phyloP scores from a whole-genome alignment of 2,888 invertebrate genomes.

The Caenorhabditis afra region DNA sequence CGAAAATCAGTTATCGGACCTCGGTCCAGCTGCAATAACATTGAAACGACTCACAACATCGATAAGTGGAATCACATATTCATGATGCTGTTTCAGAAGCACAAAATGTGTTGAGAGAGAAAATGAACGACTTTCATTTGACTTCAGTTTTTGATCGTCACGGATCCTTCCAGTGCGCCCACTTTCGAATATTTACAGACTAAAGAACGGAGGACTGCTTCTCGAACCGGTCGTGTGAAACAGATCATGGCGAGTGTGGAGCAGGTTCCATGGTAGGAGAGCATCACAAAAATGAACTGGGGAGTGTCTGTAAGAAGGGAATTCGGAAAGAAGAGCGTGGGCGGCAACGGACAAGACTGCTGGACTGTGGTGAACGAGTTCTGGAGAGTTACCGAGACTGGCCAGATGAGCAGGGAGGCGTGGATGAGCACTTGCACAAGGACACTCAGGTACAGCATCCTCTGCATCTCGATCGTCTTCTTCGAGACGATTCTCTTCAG shows the following conservation, averaged over 20 bases:
- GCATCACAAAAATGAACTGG: conserved; percentile 15
- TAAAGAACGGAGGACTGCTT: background rate
- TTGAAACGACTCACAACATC: too few relatives aligned
- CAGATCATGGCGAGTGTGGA: conserved; percentile 29
- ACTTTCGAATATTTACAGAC: background rate
- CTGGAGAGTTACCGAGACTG: conserved; percentile 26
- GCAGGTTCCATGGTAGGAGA: conserved; percentile 36
- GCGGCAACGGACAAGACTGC: background rate
- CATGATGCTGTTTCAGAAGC: too few relatives aligned
- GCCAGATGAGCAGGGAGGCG: conserved; percentile 25
- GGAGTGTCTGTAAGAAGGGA: background rate
- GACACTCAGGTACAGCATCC: conserved; percentile 32
- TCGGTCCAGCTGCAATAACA: too few relatives aligned
- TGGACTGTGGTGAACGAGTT: background rate
- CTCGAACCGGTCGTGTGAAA: conserved; percentile 29
- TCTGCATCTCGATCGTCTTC: conserved; percentile 31
- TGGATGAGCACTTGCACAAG: conserved; percentile 31
- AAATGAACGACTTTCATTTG: too few relatives aligned
- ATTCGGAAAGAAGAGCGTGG: background rate
- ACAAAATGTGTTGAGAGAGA: too few relatives aligned
- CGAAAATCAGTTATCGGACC: too few relatives aligned
- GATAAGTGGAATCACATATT: too few relatives aligned
- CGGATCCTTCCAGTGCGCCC: too few relatives aligned
- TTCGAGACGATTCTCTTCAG: conserved; percentile 13
- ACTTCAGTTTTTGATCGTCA: too few relatives aligned